phyloP scores from a whole-genome alignment of 2,797 vertebrate genomes.

The Buceros bicornis region DNA sequence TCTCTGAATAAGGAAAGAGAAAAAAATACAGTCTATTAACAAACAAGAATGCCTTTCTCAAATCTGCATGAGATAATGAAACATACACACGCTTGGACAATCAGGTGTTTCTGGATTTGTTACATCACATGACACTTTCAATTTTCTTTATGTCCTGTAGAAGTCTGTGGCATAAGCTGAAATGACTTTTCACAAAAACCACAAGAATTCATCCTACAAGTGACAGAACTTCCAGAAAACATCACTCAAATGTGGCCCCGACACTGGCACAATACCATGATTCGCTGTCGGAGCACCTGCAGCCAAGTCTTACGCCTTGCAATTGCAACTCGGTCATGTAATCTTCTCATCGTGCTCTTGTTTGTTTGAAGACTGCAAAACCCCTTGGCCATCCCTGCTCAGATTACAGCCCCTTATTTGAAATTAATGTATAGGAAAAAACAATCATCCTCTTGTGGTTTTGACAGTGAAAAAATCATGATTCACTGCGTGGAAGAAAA shows the following conservation, averaged over 20 bases:
- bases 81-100: background rate
- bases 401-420: background rate
- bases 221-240: background rate
- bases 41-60: conserved; percentile 17
- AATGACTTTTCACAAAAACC: conserved; percentile 6
- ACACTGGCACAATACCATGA: background rate
- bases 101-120: conserved; percentile 33
- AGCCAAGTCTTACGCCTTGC: background rate
- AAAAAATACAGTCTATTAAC: conserved; percentile 6
- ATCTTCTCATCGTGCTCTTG: background rate
- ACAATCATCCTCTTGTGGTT: background rate
- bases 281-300: background rate
- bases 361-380: background rate
- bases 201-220: background rate
- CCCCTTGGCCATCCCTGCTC: background rate
- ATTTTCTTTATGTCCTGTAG: conserved; percentile 33
- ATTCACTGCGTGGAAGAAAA: background rate
- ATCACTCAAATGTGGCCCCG: background rate
- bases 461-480: background rate
- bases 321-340: background rate
- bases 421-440: background rate
- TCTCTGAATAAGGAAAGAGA: conserved; percentile 85
- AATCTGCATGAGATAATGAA: conserved; percentile 55
- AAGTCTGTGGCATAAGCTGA: background rate
- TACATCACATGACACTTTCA: background rate